These are phyloP conservation scores for Chrysodeixis includens DNA, from an alignment of 2,888 invertebrate genomes.

Conservation along the genomic window DNA sequence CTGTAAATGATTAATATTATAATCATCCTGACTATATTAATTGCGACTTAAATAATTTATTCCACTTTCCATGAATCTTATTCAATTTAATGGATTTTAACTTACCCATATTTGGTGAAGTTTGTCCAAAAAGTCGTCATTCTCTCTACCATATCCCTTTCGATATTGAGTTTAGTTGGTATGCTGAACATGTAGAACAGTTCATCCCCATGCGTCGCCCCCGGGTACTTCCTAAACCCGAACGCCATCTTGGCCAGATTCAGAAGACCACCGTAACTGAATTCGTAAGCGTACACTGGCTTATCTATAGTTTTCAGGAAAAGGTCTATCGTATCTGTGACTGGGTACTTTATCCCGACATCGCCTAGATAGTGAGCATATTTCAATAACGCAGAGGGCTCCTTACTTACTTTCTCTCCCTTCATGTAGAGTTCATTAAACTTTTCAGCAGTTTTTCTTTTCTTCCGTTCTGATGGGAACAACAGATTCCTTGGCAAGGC, in stretches of 20 bases:
- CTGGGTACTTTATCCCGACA: conserved; percentile 75
- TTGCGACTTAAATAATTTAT: too few species aligned
- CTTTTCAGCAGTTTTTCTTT: conserved; percentile 62
- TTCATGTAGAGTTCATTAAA: conserved; percentile 80
- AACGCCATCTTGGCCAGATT: conserved; percentile 75
- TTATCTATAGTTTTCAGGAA: conserved; percentile 65
- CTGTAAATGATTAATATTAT: too few species aligned
- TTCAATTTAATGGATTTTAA: too few species aligned
- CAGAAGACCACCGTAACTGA: conserved; percentile 78
- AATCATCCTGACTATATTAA: too few species aligned
- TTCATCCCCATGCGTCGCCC: conserved; percentile 85
- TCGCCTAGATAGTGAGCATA: conserved; percentile 80
- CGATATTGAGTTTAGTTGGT: conserved; percentile 60
- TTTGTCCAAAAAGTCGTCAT: conserved; percentile 82
- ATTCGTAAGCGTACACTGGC: conserved; percentile 76
- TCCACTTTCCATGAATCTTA: too few species aligned
- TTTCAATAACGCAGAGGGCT: conserved; percentile 64
- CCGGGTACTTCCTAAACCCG: conserved; percentile 70
- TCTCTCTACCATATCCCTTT: conserved; percentile 68
- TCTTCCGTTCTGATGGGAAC: conserved; percentile 70
- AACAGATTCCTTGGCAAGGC: conserved; percentile 77
- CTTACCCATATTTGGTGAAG: conserved; percentile 82
- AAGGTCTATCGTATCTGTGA: conserved; percentile 70
- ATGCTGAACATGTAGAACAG: conserved; percentile 82
- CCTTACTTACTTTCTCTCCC: conserved; percentile 77